Base-by-base conservation (phyloP, 2,888 invertebrate species). In the Xestia c-nigrum region DNA sequence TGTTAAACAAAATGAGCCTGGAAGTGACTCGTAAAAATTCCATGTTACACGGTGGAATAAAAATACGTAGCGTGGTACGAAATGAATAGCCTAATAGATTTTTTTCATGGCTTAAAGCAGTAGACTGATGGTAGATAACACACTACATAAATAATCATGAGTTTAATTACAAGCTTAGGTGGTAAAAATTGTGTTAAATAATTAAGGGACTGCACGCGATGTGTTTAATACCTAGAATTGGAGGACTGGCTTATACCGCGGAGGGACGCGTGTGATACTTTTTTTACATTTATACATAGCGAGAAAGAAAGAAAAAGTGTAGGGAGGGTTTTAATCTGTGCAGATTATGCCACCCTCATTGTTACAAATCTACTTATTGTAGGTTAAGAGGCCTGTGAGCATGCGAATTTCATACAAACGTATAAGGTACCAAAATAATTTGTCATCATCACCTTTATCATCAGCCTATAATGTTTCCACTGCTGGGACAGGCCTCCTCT, bases 161-260 rank as follows among this genome's bases (percentile, higher is more conserved):
- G 38, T 71, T 81, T 80, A 71, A 80, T 76, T 80, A 80, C 52
- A n/a, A 24, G 24, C 61, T 47, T 43, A 57, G 69, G 81, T 57
- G 67, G 81, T 57, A 71, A 70, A 76, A 70, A 57, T 21, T 57
- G 55, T 67, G 63, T 63, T 50, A 63, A 67, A 81, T 80, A 80
- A 76, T 81, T 71, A 81, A 80, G 19, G 21, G n/a, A 21, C 40
- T 16, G 50, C 80, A 81, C 72, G 80, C 77, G 77, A 81, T 16
- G 10, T 52, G 76, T 75, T n/a, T 70, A 5, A 5, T 38, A 46
- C 61, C 7, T 14, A 19, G 21, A 16, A 5, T 40, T 40, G 16
- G 2, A 14, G 4, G 31, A 72, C n/a, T 31, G 47, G 24, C 4
- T 55, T 16, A 14, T 63, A 4, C 52, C 9, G 1, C 2, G 61